A percentile compares a stretch with the other conserved stretches of the same genome.
Evolutionary conservation across 2,888 invertebrate species (phyloP).

Genomic region (Noctua fimbriata): DNA sequence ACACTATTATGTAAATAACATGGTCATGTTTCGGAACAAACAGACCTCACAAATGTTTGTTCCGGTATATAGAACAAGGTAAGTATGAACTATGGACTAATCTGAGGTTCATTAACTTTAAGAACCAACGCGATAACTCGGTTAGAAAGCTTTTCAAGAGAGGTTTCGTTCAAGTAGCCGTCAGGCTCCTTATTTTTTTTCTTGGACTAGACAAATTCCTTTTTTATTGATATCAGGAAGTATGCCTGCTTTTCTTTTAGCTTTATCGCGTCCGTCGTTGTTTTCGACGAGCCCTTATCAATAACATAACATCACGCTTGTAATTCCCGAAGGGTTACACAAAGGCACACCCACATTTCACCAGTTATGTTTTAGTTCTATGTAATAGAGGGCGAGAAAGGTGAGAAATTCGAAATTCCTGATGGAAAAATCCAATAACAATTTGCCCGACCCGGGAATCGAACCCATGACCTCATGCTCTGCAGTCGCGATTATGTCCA

Average conservation of each 20-base stretch:
- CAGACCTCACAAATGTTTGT: slow-evolving; percentile 41
- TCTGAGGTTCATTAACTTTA: slow-evolving; percentile 18
- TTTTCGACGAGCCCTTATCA: too few relatives aligned
- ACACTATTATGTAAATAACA: slow-evolving; percentile 31
- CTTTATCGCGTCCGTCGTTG: background rate
- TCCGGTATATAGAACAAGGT: slow-evolving; percentile 25
- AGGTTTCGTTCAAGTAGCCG: fast-evolving
- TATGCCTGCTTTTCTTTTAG: background rate
- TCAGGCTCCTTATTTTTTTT: background rate
- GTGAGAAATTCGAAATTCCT: too few relatives aligned
- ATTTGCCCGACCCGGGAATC: too few relatives aligned
- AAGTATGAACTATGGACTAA: slow-evolving; percentile 16
- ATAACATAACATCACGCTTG: too few relatives aligned
- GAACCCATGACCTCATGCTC: too few relatives aligned
- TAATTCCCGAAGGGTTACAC: too few relatives aligned
- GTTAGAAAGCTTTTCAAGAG: background rate
- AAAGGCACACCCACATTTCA: too few relatives aligned
- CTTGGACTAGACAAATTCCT: too few relatives aligned
- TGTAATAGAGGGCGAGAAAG: too few relatives aligned
- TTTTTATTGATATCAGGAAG: background rate
- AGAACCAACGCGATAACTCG: background rate
- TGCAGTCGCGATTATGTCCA: too few relatives aligned
- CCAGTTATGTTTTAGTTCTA: too few relatives aligned
- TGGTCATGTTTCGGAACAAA: slow-evolving; percentile 47
- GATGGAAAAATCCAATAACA: too few relatives aligned